Percentiles rank a stretch among this genome's conserved stretches.
These are phyloP conservation scores for Cephus cinctus DNA, from an alignment of 1,140 invertebrate genomes.

Conservation along the genomic window DNA sequence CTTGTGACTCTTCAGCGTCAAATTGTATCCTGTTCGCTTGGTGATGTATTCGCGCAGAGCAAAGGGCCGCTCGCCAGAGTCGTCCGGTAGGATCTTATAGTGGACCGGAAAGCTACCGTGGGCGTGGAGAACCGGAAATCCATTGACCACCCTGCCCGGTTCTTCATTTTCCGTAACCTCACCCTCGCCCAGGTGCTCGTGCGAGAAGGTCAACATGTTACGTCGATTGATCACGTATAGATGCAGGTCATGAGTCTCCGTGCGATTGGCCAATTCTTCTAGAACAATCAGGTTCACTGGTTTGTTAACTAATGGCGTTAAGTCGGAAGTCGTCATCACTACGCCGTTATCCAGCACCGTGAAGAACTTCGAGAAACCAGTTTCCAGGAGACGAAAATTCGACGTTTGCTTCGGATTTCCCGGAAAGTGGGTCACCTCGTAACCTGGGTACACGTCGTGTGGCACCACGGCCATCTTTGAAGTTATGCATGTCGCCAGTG, in stretches of 20 bases:
- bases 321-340: conserved; percentile 85
- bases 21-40: conserved; percentile 55
- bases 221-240: conserved; percentile 79
- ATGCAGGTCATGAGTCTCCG: conserved; percentile 76
- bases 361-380: conserved; percentile 78
- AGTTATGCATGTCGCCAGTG: conserved; percentile 3
- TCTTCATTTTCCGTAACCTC: conserved; percentile 72
- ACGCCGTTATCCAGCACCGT: conserved; percentile 84
- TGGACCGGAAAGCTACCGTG: conserved; percentile 62
- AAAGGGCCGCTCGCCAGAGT: conserved; percentile 70
- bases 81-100: conserved; percentile 72
- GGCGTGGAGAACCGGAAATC: conserved; percentile 66
- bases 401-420: conserved; percentile 45
- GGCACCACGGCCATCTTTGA: conserved; percentile 63
- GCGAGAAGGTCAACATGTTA: conserved; percentile 76
- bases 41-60: conserved; percentile 64
- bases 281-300: conserved; percentile 78
- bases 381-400: conserved; percentile 70
- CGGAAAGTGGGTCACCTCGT: conserved; percentile 75
- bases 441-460: conserved; percentile 83
- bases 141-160: conserved; percentile 66
- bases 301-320: conserved; percentile 75
- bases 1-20: conserved; percentile 61
- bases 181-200: conserved; percentile 65
- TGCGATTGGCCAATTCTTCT: conserved; percentile 76